phyloP scores from a whole-genome alignment of 2,113 vertebrate genomes.

The Salvelinus fontinalis region DNA sequence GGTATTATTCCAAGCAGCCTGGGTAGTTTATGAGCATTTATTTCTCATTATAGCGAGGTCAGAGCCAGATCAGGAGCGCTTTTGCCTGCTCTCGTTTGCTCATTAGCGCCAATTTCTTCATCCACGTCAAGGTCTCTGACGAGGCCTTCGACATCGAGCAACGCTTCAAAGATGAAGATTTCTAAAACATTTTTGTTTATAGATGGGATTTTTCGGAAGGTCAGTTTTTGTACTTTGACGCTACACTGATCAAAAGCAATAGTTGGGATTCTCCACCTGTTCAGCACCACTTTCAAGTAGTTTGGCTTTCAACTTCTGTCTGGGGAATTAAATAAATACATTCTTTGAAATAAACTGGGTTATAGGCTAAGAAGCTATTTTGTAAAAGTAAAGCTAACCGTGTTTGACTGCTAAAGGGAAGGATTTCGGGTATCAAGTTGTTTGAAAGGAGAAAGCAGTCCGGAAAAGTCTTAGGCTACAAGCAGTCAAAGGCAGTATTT shows the following conservation, averaged over 20 bases:
- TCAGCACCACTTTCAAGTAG: conserved; percentile 20
- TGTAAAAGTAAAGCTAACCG: too few relatives aligned
- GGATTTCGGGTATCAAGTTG: too few relatives aligned
- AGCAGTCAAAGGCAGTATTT: too few relatives aligned
- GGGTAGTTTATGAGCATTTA: conserved; percentile 45
- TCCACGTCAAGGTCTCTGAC: conserved; percentile 38
- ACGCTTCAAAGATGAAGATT: background rate
- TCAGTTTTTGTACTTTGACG: background rate
- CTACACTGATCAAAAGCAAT: background rate
- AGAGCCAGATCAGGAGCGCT: conserved; percentile 29
- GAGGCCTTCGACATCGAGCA: background rate
- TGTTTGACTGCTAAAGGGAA: background rate
- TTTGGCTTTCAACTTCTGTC: background rate
- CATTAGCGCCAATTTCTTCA: conserved; percentile 59
- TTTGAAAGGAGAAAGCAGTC: background rate
- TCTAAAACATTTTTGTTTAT: background rate
- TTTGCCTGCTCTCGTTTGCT: conserved; percentile 36
- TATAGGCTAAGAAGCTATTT: too few relatives aligned
- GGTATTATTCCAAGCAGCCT: conserved; percentile 44
- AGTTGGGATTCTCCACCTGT: conserved; percentile 5
- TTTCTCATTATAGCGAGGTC: conserved; percentile 61
- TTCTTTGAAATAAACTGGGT: background rate
- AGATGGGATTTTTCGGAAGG: background rate
- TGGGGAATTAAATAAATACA: background rate
- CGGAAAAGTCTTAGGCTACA: too few relatives aligned